phyloP scores from a whole-genome alignment of 2,888 invertebrate species.

The Labia minor region DNA sequence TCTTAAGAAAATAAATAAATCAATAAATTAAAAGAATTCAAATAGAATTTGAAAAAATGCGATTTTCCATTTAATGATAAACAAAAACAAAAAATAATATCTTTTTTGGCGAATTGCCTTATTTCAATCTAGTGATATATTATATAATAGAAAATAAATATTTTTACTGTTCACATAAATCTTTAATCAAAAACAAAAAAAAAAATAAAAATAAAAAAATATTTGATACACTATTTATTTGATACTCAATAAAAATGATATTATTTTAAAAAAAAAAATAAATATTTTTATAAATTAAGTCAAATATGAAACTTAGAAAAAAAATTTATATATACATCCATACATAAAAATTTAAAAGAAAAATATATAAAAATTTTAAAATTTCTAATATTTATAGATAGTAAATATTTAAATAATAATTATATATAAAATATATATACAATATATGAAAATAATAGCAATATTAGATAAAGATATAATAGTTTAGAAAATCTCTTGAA shows the following conservation, averaged over 20 bases:
- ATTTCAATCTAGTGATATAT: not conserved
- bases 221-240: not conserved
- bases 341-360: not conserved
- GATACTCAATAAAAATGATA: not conserved
- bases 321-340: not conserved
- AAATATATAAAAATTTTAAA: not conserved
- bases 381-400: too few relatives aligned
- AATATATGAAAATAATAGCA: too few relatives aligned
- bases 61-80: not conserved
- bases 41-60: not conserved
- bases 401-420: too few relatives aligned
- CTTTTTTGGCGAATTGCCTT: not conserved
- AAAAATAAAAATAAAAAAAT: not conserved
- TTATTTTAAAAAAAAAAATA: not conserved
- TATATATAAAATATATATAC: too few relatives aligned
- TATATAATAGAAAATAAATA: not conserved
- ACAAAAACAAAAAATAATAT: not conserved
- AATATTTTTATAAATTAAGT: not conserved
- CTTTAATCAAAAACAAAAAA: not conserved
- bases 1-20: too few relatives aligned
- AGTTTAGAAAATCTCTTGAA: too few relatives aligned
- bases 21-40: too few relatives aligned
- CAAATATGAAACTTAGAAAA: not conserved
- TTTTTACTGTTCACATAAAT: not conserved
- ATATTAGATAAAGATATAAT: too few relatives aligned